Evolutionary conservation across 2,797 vertebrate genomes (phyloP).

Genomic region (Sebastes aleutianus): DNA sequence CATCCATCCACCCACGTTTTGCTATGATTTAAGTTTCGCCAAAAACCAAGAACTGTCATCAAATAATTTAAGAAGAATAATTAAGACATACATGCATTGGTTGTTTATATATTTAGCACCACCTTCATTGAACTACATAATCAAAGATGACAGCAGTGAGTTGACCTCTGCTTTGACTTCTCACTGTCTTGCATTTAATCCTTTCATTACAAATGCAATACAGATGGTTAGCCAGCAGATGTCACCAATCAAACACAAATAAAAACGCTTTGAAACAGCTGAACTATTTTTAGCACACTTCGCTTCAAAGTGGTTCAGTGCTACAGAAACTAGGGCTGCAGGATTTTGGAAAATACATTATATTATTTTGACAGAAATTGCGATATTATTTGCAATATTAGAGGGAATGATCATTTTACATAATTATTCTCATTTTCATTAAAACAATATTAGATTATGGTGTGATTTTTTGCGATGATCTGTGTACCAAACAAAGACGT

Average conservation of each 20-base stretch:
- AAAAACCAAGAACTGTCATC: background rate
- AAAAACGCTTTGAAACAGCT: background rate
- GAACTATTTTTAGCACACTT: background rate
- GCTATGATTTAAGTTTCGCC: background rate
- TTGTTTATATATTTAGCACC: background rate
- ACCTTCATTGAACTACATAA: too few relatives aligned
- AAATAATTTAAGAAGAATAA: background rate
- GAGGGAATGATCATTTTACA: too few relatives aligned
- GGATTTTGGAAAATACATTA: too few relatives aligned
- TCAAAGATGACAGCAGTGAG: background rate
- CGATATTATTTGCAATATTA: too few relatives aligned
- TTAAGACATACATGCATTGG: background rate
- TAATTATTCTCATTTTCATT: too few relatives aligned
- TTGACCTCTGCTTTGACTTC: background rate
- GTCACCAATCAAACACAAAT: background rate
- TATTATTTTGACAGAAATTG: too few relatives aligned
- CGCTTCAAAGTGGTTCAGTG: background rate
- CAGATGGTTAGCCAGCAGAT: background rate
- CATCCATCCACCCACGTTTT: too few relatives aligned
- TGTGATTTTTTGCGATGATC: too few relatives aligned
- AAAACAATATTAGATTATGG: too few relatives aligned
- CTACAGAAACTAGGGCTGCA: too few relatives aligned
- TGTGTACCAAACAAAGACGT: too few relatives aligned
- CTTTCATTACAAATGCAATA: background rate
- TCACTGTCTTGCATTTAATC: too few relatives aligned